Evolutionary conservation across 1,140 invertebrate genomes (phyloP).

Genomic region (Polypedilum vanderplanki): DNA sequence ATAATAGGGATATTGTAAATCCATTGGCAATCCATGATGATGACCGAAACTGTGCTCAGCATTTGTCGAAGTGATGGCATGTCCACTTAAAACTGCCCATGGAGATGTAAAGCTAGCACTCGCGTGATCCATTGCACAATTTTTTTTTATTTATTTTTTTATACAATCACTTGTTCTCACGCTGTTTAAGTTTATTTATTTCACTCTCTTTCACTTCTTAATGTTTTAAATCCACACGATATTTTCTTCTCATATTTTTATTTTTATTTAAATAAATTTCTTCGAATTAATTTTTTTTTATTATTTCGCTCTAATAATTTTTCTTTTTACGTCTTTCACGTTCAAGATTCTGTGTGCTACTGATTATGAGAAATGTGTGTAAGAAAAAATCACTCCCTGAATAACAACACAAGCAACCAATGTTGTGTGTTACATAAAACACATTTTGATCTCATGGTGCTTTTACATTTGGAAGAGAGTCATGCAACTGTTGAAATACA

Average conservation of each 20-base stretch:
- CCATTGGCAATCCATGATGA: constrained; percentile 28
- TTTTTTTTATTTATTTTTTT: constrained; percentile 9
- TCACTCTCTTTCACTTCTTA: not conserved
- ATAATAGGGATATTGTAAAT: constrained; percentile 25
- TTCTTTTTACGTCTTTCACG: not conserved
- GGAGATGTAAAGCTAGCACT: constrained; percentile 18
- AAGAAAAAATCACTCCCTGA: constrained; percentile 8
- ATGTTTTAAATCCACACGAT: not conserved
- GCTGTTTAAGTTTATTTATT: not conserved
- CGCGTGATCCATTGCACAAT: constrained; percentile 27
- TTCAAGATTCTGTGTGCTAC: constrained; percentile 19
- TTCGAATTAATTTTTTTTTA: not conserved
- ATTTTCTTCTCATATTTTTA: not conserved
- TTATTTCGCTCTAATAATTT: not conserved
- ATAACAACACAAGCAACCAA: not conserved
- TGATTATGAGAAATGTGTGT: not conserved
- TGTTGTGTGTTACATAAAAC: not conserved
- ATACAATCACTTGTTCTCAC: not conserved
- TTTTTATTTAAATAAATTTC: constrained; percentile 19
- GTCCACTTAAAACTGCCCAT: constrained; percentile 25
- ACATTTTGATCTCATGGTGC: constrained; percentile 19
- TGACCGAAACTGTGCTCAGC: constrained; percentile 24
- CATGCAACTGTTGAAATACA: not conserved
- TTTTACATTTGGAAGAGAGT: too few species aligned
- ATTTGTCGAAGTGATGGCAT: not conserved